These are phyloP conservation scores for Phalacrocorax aristotelis DNA, from an alignment of 2,113 vertebrate genomes.

Conservation along the genomic window DNA sequence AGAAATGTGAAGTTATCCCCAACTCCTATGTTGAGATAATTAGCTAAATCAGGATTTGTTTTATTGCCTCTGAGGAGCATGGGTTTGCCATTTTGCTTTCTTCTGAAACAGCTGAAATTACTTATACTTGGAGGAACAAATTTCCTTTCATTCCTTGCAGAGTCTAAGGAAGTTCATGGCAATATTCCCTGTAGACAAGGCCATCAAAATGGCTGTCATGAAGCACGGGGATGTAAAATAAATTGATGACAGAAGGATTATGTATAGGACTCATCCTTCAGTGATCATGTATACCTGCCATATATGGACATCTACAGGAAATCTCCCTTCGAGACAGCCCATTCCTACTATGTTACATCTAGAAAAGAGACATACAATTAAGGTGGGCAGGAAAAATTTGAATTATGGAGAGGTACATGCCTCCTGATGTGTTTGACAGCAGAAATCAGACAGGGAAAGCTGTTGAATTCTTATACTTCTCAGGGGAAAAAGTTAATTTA, in stretches of 20 bases:
- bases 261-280: not conserved
- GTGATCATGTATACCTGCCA: not conserved
- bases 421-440: conserved; percentile 73
- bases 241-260: conserved; percentile 4
- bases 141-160: conserved; percentile 4
- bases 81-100: not conserved
- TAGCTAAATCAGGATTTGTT: not conserved
- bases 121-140: not conserved
- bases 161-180: not conserved
- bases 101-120: not conserved
- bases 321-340: conserved; percentile 23
- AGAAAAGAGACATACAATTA: conserved; percentile 65
- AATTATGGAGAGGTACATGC: conserved; percentile 64
- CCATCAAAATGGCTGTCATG: conserved; percentile 15
- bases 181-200: not conserved
- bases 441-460: conserved; percentile 66
- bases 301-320: conserved; percentile 31
- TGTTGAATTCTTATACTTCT: conserved; percentile 70
- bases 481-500: conserved; percentile 63
- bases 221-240: not conserved
- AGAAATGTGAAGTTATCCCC: not conserved
- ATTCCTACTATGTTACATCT: conserved; percentile 34
- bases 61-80: not conserved
- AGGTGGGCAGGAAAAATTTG: conserved; percentile 64
- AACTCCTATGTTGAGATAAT: not conserved